These are phyloP conservation scores for Thysanoteuthis rhombus DNA, from an alignment of 2,888 invertebrate species.

Conservation along the genomic window DNA sequence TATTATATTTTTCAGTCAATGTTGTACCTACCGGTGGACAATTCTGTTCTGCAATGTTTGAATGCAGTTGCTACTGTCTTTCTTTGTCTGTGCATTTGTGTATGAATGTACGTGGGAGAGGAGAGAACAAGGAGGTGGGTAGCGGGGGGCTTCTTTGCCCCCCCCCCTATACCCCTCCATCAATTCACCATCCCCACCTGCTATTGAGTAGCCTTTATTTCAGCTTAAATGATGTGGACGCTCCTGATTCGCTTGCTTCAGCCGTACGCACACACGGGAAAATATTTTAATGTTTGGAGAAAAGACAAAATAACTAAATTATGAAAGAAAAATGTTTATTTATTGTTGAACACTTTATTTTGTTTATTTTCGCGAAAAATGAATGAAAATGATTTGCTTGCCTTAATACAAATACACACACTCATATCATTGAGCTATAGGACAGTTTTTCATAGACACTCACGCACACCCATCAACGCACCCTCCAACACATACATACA, in stretches of 20 bases:
- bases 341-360: background rate
- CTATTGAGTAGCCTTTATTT: background rate
- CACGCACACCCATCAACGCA: too few species aligned
- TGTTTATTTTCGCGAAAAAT: background rate
- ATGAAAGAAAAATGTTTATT: background rate
- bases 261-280: constrained; percentile 12
- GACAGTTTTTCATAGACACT: background rate
- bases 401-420: background rate
- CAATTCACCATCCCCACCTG: background rate
- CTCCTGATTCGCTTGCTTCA: background rate
- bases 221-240: background rate
- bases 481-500: background rate
- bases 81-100: background rate
- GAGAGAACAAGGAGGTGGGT: background rate
- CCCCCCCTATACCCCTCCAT: background rate
- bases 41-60: background rate
- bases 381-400: background rate
- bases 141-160: background rate
- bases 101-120: background rate
- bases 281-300: background rate
- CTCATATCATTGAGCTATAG: background rate
- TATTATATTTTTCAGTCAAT: background rate
- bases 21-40: constrained; percentile 12
- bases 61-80: background rate
- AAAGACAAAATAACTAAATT: background rate